Percentiles rank a stretch among this genome's conserved stretches.
Evolutionary conservation across 2,888 invertebrate genomes (phyloP).

Genomic region (Macrosiphum euphorbiae): DNA sequence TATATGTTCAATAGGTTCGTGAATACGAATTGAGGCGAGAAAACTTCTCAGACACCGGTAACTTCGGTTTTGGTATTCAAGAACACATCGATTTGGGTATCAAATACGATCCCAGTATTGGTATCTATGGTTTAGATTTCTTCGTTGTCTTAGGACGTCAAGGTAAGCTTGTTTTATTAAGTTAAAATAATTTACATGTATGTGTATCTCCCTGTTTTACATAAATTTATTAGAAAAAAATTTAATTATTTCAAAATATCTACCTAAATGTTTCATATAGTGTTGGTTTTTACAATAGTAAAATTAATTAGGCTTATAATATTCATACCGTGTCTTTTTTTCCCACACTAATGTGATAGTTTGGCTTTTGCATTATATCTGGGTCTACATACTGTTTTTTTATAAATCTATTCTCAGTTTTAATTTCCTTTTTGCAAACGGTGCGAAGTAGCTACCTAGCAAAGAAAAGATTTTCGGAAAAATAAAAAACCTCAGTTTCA

Average conservation of each 20-base stretch:
- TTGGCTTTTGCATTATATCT: neutral
- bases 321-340: neutral
- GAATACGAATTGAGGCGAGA: conserved; percentile 99
- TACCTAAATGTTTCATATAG: neutral
- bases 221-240: no score
- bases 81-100: conserved; percentile 99
- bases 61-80: conserved; percentile 99
- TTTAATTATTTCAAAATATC: no score
- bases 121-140: conserved; percentile 99
- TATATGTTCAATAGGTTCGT: conserved; percentile 78
- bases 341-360: neutral
- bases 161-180: conserved; percentile 74
- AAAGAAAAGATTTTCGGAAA: neutral
- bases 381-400: neutral
- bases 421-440: neutral
- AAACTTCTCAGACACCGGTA: conserved; percentile 97
- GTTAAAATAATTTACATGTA: neutral
- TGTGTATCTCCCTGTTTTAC: neutral
- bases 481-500: no score
- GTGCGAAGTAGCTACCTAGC: neutral
- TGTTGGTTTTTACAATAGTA: neutral
- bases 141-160: conserved; percentile 98
- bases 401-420: neutral
- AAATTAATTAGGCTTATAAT: neutral
- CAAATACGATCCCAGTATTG: conserved; percentile 97